phyloP scores from a whole-genome alignment of 2,888 invertebrate genomes.

The Crocallis elinguaria region DNA sequence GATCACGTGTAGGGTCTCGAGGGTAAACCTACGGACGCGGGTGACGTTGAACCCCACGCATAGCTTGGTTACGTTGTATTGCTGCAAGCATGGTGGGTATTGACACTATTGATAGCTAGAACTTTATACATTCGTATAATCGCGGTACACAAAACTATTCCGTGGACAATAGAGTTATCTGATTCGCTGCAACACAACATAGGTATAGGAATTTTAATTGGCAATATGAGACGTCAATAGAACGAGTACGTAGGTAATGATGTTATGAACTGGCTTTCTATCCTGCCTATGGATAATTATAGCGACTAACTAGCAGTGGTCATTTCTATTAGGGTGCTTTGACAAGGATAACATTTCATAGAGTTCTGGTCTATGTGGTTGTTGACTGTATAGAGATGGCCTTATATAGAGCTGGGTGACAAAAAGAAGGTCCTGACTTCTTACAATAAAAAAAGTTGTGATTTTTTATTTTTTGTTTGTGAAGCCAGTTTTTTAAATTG shows the following conservation, averaged over 20 bases:
- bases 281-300: background rate
- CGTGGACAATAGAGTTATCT: conserved; percentile 78
- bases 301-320: background rate
- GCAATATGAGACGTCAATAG: conserved; percentile 73
- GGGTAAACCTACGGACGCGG: too few relatives aligned
- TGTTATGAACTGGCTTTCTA: conserved; percentile 33
- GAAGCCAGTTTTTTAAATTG: too few relatives aligned
- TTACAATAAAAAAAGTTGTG: too few relatives aligned
- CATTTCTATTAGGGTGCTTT: background rate
- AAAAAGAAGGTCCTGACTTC: too few relatives aligned
- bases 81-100: conserved; percentile 19
- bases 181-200: conserved; percentile 76
- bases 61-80: too few relatives aligned
- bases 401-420: too few relatives aligned
- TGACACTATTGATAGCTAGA: conserved; percentile 34
- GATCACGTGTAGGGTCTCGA: too few relatives aligned
- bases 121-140: conserved; percentile 39
- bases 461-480: too few relatives aligned
- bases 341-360: background rate
- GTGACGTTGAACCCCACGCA: too few relatives aligned
- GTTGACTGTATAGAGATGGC: too few relatives aligned
- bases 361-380: too few relatives aligned
- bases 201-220: conserved; percentile 79
- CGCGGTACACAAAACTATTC: conserved; percentile 64
- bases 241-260: conserved; percentile 63